Base-by-base conservation (phyloP, 2,888 invertebrate species). In the Lobophora halterata region DNA sequence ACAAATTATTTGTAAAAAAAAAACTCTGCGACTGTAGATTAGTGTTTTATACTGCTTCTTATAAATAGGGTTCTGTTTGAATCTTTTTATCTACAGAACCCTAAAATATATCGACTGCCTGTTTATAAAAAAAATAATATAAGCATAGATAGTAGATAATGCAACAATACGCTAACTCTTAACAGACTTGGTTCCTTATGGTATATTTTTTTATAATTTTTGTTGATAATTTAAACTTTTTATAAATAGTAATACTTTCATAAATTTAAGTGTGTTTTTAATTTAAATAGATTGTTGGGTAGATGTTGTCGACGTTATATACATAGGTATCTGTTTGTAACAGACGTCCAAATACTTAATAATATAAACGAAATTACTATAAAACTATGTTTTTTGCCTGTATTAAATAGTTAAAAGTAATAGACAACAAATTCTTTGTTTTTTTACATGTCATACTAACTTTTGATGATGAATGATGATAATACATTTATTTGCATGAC, bases 181-280 rank as follows among this genome's bases (percentile, higher is more conserved):
- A 34, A 34, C 31, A 42, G 27, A 19, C 26, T 41, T 42, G 13
- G 52, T 53, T 53, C 46, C 44, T 46, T 40, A 23, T 33, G 38
- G 34, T 46, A 46, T 50, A 48, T 48, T 52, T 49, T 52, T 49
- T 41, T 44, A 17, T 14, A 13, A 14, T 31, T 33, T 49, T 35
- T 44, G 40, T 50, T 50, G 36, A 9, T 46, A 30, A 42, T 40
- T 42, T 48, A 36, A 33, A 26, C 30, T 17, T 28, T 36, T 30
- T n/a, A n/a, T n/a, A n/a, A n/a, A n/a, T n/a, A n/a, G n/a, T n/a
- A n/a, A n/a, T n/a, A n/a, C n/a, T n/a, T n/a, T n/a, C n/a, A n/a
- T n/a, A n/a, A n/a, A n/a, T n/a, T n/a, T 61, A 63, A 63, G 62
- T 47, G 65, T 69, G 66, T 61, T 64, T 61, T 60, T 62, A 56